Evolutionary conservation across 2,888 invertebrate species (phyloP).

Genomic region (Candidula unifasciata): DNA sequence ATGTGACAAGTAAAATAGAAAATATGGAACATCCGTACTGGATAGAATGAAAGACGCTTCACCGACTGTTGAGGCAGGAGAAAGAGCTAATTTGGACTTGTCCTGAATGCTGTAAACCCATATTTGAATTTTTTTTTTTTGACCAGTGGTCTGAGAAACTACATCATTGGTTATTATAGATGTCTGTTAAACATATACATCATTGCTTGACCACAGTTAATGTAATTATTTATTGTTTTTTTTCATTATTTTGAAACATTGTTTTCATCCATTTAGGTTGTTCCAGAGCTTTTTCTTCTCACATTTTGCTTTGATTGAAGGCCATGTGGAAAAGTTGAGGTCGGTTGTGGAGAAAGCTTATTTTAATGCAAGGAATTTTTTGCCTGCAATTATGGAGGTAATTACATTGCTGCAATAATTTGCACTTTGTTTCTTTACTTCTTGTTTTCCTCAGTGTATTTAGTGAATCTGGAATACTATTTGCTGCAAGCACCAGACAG

Average conservation of each 20-base stretch:
- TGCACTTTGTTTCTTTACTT: not conserved
- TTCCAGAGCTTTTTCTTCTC: constrained; percentile 88
- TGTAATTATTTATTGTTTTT: not conserved
- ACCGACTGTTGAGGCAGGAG: too few relatives aligned
- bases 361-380: constrained; percentile 78
- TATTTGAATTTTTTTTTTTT: too few relatives aligned
- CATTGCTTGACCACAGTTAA: not conserved
- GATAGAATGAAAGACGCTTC: too few relatives aligned
- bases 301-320: constrained; percentile 82
- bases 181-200: too few relatives aligned
- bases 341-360: constrained; percentile 84
- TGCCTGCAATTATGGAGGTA: constrained; percentile 81
- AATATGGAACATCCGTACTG: too few relatives aligned
- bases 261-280: constrained; percentile 78
- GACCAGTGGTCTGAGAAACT: too few relatives aligned
- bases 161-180: too few relatives aligned
- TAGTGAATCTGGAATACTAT: not conserved
- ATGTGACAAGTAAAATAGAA: too few relatives aligned
- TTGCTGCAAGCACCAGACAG: too few relatives aligned
- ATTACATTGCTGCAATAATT: not conserved
- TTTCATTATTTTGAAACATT: not conserved
- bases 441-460: not conserved
- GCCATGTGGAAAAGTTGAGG: constrained; percentile 80
- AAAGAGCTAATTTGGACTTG: too few relatives aligned
- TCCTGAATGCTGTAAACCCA: too few relatives aligned